Evolutionary conservation across 2,888 invertebrate genomes (phyloP).

Genomic region (Holacanthella duospinosa): DNA sequence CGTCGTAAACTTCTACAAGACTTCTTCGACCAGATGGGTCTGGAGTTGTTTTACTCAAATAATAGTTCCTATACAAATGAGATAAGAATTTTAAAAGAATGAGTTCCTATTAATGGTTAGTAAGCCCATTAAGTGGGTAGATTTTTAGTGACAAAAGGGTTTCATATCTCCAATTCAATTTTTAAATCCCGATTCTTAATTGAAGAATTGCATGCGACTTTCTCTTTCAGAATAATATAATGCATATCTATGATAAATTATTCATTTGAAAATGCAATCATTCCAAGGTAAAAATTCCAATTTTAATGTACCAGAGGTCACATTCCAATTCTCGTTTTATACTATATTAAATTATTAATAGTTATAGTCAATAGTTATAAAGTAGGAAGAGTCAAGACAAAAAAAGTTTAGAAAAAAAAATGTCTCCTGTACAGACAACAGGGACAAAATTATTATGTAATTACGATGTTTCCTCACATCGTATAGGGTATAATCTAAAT

Average conservation of each 20-base stretch:
- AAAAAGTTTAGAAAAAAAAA: background rate
- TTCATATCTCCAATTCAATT: background rate
- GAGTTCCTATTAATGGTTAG: background rate
- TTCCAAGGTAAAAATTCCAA: background rate
- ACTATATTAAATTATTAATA: background rate
- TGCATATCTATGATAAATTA: background rate
- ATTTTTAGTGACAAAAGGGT: background rate
- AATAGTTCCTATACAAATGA: background rate
- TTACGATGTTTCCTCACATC: too few species aligned
- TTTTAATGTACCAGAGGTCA: conserved; percentile 2
- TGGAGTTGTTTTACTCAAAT: background rate
- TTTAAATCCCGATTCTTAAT: background rate
- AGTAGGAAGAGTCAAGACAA: conserved; percentile 1
- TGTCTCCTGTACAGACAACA: background rate
- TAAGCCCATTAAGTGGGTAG: background rate
- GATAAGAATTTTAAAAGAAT: background rate
- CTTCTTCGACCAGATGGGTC: too few species aligned
- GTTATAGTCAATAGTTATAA: background rate
- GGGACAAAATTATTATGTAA: background rate
- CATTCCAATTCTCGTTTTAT: conserved; percentile 5
- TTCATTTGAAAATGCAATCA: background rate
- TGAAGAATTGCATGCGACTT: background rate
- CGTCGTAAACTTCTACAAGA: too few species aligned
- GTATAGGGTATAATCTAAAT: too few species aligned
- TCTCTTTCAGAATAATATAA: background rate